Conservation (phyloP, 2,113 vertebrate genomes). For the Chunga burmeisteri region DNA sequence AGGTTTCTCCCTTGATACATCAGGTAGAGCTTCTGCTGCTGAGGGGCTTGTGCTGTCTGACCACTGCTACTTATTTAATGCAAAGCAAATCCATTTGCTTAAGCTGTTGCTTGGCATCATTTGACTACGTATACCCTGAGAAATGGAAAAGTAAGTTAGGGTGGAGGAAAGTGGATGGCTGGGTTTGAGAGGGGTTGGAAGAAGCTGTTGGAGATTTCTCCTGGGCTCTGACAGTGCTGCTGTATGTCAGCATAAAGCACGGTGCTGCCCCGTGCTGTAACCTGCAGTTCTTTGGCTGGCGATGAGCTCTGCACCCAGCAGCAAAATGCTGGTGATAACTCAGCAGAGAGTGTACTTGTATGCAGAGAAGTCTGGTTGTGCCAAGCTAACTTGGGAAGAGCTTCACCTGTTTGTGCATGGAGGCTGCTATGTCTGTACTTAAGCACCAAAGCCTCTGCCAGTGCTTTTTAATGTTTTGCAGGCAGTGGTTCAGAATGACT, state of each 20-base stretch:
- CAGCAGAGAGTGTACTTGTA: background rate
- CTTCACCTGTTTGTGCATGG: background rate
- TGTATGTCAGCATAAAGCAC: background rate
- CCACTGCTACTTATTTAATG: background rate
- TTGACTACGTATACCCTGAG: background rate
- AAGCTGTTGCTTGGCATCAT: background rate
- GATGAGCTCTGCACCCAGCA: background rate
- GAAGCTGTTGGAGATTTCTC: background rate
- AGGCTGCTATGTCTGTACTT: background rate
- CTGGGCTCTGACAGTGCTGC: background rate
- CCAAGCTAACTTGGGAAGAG: background rate
- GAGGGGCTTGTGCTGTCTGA: background rate
- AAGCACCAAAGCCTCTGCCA: background rate
- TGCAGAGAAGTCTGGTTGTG: background rate
- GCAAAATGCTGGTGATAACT: background rate
- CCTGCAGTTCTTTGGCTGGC: background rate
- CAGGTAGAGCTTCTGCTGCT: background rate
- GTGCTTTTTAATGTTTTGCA: background rate
- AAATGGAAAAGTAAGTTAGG: background rate
- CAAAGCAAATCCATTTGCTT: background rate
- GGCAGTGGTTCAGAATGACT: background rate
- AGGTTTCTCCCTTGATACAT: background rate
- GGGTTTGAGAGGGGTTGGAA: background rate
- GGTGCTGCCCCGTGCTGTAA: background rate
- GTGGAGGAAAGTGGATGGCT: accelerated